Evolutionary conservation across 2,888 invertebrate species (phyloP), one percentile per base, ranked within the genome.

Genomic region (Melipona beecheii): DNA sequence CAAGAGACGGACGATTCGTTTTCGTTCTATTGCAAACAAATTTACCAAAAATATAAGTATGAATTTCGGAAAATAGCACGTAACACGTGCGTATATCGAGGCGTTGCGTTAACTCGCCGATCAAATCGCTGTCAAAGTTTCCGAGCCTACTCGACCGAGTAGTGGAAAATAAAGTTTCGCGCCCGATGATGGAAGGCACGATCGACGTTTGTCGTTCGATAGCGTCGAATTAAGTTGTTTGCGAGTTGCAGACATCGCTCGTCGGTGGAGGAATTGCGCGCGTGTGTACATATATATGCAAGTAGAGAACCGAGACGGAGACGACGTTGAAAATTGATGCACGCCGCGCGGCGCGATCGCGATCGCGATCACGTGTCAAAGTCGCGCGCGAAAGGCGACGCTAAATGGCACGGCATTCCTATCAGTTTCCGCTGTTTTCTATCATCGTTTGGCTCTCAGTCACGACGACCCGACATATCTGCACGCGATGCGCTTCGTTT

Each of bases 161-260:
- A 52, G 54, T 13, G 13, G n/a, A 54, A 64, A 73, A 79, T 54
- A 64, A 79, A 73, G 79, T 79, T 73, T 19, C 1, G 19, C 68
- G 58, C 21, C 31, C 31, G n/a, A 58, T 70, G 70, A 66, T 31
- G 70, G 70, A 66, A 81, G 58, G 74, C 54, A 65, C 50, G 52
- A 60, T 17, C 56, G 68, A 69, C 31, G 21, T 24, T 24, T 54
- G 64, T 76, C 73, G 85, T 64, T 58, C 43, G 52, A 43, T 69
- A 75, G 62, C 62, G 78, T 77, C 31, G 82, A 86, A 87, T 87
- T 84, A 81, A 87, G 87, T 83, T 86, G 86, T 87, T 87, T 75
- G 75, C 73, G 72, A 86, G 75, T 86, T 73, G 56, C 58, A 52
- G 74, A 85, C 64, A 56, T 1, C 13, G 54, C 62, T 70, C 54